A percentile compares a stretch with the other conserved stretches of the same genome.
These are phyloP conservation scores for Formica aserva DNA, from an alignment of 2,888 invertebrate species.

Conservation along the genomic window DNA sequence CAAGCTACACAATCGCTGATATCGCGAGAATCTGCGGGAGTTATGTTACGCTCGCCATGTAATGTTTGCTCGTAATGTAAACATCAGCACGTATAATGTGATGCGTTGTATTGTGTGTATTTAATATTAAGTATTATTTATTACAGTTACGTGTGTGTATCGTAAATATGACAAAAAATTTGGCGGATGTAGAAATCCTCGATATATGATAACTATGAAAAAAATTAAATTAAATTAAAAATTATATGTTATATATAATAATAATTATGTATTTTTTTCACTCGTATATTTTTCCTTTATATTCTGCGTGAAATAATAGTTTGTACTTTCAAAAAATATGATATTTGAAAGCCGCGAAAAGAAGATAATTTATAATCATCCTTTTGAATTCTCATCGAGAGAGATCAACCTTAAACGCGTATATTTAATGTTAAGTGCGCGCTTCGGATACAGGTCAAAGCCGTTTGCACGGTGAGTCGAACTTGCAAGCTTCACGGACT, in stretches of 20 bases:
- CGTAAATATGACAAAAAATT: neutral
- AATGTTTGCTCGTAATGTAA: neutral
- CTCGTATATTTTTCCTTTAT: neutral
- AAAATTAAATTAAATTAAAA: neutral
- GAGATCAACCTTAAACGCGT: constrained; percentile 27
- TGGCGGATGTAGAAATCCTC: neutral
- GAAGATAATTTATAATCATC: neutral
- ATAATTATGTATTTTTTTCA: neutral
- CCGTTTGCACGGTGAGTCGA: neutral
- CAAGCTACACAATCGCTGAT: neutral
- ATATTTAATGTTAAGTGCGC: constrained; percentile 20
- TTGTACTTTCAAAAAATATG: neutral
- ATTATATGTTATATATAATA: neutral
- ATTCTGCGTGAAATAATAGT: neutral
- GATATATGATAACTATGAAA: neutral
- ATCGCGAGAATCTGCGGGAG: neutral
- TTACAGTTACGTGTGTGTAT: neutral
- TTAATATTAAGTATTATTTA: constrained; percentile 16
- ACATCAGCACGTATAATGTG: neutral
- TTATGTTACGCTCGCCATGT: neutral
- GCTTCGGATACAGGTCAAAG: constrained; percentile 18
- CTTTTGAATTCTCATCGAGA: neutral
- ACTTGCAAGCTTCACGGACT: constrained; percentile 11
- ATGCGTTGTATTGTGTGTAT: constrained; percentile 1
- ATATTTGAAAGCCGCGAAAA: neutral